Percentiles rank a stretch among this genome's conserved stretches.
These are phyloP conservation scores for Agrypnus murinus DNA, from an alignment of 2,888 invertebrate species.

Conservation along the genomic window DNA sequence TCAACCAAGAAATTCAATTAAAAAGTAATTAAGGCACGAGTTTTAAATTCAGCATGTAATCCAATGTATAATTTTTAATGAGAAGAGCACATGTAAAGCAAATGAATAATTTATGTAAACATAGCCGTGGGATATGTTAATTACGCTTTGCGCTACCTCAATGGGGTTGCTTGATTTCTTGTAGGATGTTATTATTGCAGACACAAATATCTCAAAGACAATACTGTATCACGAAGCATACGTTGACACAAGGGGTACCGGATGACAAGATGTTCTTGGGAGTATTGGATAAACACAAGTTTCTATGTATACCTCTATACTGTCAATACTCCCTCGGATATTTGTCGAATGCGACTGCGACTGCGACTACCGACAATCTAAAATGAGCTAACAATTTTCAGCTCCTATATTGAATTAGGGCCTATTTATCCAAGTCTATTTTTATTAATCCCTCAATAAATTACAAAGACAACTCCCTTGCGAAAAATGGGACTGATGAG, in stretches of 20 bases:
- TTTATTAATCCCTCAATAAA: conserved; percentile 23
- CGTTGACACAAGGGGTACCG: conserved; percentile 35
- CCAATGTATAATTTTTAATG: not conserved
- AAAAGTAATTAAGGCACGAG: not conserved
- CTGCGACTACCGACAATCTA: conserved; percentile 21
- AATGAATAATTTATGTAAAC: conserved; percentile 22
- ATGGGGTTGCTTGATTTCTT: conserved; percentile 19
- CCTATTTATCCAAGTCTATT: conserved; percentile 4
- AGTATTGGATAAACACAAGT: conserved; percentile 39
- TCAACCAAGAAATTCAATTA: not conserved
- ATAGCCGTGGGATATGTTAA: conserved; percentile 30
- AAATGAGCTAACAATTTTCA: conserved; percentile 21
- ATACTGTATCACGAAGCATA: conserved; percentile 31
- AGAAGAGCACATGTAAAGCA: not conserved
- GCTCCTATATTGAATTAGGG: not conserved
- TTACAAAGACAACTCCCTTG: conserved; percentile 5
- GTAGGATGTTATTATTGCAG: conserved; percentile 38
- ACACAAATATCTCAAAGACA: conserved; percentile 43
- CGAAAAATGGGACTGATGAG: conserved; percentile 7
- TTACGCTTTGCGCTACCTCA: not conserved
- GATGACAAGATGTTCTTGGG: conserved; percentile 42
- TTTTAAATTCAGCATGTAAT: conserved; percentile 1
- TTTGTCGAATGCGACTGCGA: conserved; percentile 30
- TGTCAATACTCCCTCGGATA: conserved; percentile 31
- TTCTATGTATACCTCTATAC: conserved; percentile 23